phyloP scores from a whole-genome alignment of 2,113 vertebrate species.

The Orientallactaga bullata region DNA sequence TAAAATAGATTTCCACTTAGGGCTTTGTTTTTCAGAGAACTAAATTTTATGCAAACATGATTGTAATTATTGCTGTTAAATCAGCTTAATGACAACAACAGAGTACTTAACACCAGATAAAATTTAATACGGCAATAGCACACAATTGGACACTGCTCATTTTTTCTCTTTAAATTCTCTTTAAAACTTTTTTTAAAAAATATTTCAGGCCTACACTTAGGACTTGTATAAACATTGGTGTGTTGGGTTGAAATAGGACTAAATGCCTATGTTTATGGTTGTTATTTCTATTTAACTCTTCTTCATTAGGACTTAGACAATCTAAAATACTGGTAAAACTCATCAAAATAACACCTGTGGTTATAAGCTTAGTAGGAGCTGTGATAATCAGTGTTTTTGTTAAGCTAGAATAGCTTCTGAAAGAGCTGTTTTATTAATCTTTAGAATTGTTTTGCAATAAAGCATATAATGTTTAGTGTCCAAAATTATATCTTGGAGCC shows the following conservation, averaged over 20 bases:
- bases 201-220: neutral
- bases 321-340: conserved; percentile 48
- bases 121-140: neutral
- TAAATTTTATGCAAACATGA: conserved; percentile 31
- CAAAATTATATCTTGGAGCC: neutral
- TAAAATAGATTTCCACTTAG: conserved; percentile 30
- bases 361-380: conserved; percentile 24
- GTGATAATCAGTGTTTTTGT: conserved; percentile 38
- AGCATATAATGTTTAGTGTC: conserved; percentile 15
- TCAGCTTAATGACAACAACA: neutral
- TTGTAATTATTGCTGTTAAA: conserved; percentile 26
- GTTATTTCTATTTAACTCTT: neutral
- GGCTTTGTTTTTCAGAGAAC: conserved; percentile 55
- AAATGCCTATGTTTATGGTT: neutral
- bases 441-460: conserved; percentile 22
- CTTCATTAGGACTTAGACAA: conserved; percentile 23
- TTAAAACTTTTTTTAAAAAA: conserved; percentile 21
- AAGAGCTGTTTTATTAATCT: neutral
- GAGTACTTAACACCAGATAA: conserved; percentile 35
- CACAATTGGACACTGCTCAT: neutral
- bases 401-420: neutral
- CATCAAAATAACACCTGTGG: neutral
- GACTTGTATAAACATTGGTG: neutral
- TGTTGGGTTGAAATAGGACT: conserved; percentile 3
- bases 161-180: neutral